Evolutionary conservation across 2,113 vertebrate genomes (phyloP), one percentile per base, ranked within the genome.

Genomic region (Silurus meridionalis): DNA sequence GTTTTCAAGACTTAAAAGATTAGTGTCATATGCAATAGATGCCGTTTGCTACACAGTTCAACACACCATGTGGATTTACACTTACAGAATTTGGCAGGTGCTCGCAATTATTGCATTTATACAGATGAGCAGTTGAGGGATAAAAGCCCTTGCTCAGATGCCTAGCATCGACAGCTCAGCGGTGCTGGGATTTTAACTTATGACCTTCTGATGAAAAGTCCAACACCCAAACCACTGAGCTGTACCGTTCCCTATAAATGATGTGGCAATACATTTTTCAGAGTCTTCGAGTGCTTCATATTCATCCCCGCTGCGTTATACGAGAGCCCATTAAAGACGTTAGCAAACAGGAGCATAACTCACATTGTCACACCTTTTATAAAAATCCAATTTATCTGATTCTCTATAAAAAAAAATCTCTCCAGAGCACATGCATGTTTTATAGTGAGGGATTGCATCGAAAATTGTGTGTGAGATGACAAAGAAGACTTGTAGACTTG

Each of bases 381-480:
- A 58, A 67, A 85, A 79, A 57, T 85, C 74, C 25, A 55, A 79
- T 79, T 79, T 55, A 46, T 85, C 84, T 67, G 75, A 28, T 57
- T 60, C 74, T 13, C 74, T 66, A 15, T 85, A 67, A 80, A 28
- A 80, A 28, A 53, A 78, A 46, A 55, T 67, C 61, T 7, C n/a
- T 53, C 61, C 72, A 85, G 74, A 28, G 13, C 6, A 10, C 61
- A 64, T 57, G 60, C n/a, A 37, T 78, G 83, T 10, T 85, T 85
- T 83, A 71, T 83, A 52, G 64, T 19, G 15, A 37, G 11, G 50
- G 82, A 69, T 66, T 25, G 61, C 80, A 52, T 21, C 60, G 6
- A 28, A 57, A n/a, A 50, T 64, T 13, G 21, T 82, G 48, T 81
- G 58, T 52, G 21, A 23, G 66, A 69, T 46, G 50, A 55, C 50